These are phyloP conservation scores for Acanthornis magna DNA, from an alignment of 2,797 vertebrate species.

Conservation along the genomic window DNA sequence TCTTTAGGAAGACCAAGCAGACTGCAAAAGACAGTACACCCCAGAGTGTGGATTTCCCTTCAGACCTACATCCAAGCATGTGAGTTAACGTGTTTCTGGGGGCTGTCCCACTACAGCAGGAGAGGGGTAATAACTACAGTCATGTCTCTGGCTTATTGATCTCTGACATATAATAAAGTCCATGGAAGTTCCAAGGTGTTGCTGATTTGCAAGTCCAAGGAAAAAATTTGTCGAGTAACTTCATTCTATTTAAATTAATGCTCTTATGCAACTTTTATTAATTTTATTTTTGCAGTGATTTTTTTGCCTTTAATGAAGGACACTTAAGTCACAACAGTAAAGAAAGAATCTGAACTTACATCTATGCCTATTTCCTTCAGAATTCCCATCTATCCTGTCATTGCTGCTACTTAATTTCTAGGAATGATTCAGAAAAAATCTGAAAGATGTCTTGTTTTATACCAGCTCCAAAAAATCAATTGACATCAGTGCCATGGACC, in stretches of 20 bases:
- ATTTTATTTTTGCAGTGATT: neutral
- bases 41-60: neutral
- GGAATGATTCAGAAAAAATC: neutral
- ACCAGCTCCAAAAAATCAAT: neutral
- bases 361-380: neutral
- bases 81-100: neutral
- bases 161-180: neutral
- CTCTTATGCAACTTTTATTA: neutral
- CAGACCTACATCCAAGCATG: neutral
- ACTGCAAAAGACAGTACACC: neutral
- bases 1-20: neutral
- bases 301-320: neutral
- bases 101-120: neutral
- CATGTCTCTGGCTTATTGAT: neutral
- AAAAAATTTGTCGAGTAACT: fast-evolving
- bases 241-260: neutral
- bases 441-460: neutral
- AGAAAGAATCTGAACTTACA: neutral
- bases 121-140: neutral
- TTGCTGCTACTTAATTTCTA: neutral
- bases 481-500: neutral
- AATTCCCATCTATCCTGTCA: neutral
- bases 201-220: neutral
- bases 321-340: neutral
- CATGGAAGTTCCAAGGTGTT: neutral